phyloP scores from a whole-genome alignment of 2,113 vertebrate species.

The Hylia prasina region DNA sequence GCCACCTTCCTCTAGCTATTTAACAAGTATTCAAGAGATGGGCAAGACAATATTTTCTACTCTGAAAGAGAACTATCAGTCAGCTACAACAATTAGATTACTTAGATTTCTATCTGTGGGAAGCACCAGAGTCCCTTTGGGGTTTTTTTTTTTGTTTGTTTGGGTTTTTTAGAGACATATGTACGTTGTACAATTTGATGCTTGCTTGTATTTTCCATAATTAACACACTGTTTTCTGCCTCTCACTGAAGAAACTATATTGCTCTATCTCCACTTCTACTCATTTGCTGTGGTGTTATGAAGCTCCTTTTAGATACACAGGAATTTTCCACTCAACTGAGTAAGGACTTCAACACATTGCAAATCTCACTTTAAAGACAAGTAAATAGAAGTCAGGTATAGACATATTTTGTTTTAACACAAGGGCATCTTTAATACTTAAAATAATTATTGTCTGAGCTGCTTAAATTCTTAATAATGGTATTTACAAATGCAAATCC shows the following conservation, averaged over 20 bases:
- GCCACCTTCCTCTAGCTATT: background rate
- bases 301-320: background rate
- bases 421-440: background rate
- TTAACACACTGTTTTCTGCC: background rate
- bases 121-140: background rate
- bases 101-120: background rate
- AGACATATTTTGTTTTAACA: background rate
- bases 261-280: background rate
- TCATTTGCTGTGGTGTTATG: background rate
- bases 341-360: background rate
- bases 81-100: background rate
- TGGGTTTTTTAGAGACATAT: fast-evolving
- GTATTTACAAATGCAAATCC: background rate
- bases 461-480: background rate
- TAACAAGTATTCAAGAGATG: background rate
- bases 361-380: background rate
- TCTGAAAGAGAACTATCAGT: background rate
- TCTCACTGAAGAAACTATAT: background rate
- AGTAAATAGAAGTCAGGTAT: background rate
- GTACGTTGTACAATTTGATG: fast-evolving
- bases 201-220: background rate
- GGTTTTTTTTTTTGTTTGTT: background rate
- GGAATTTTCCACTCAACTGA: background rate
- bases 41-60: background rate
- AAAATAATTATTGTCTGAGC: background rate